A percentile compares a stretch with the other conserved stretches of the same genome.
Conservation (phyloP, 2,797 vertebrate genomes). For the Cyclopterus lumpus region DNA sequence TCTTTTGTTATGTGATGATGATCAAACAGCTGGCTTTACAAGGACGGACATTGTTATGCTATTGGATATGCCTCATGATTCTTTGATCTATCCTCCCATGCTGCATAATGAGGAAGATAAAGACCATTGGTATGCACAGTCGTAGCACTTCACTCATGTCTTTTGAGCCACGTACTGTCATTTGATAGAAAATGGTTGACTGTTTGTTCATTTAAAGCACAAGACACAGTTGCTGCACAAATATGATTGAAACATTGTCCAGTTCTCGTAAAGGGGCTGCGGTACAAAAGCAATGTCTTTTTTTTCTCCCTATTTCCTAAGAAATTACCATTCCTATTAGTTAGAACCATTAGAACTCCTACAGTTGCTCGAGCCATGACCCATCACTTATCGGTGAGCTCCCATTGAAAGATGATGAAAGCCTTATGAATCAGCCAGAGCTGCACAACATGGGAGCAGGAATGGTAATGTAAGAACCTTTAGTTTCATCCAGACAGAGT, state of each 20-base stretch:
- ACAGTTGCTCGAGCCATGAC: neutral
- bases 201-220: neutral
- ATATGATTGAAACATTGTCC: neutral
- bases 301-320: constrained; percentile 4
- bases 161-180: neutral
- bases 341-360: neutral
- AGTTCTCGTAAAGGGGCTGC: neutral
- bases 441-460: neutral
- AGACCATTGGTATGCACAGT: constrained; percentile 4
- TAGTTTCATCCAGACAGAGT: neutral
- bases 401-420: constrained; percentile 25
- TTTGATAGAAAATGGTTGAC: neutral
- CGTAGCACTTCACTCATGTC: neutral
- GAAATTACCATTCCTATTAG: neutral
- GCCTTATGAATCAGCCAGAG: constrained; percentile 32
- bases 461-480: constrained; percentile 21
- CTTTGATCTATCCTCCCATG: constrained; percentile 8
- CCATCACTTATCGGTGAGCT: neutral
- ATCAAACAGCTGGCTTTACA: constrained; percentile 33
- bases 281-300: neutral
- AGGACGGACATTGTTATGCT: neutral
- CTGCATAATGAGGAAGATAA: neutral
- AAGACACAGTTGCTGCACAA: neutral
- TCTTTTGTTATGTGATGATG: constrained; percentile 1
- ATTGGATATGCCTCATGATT: neutral